Evolutionary conservation across 2,888 invertebrate genomes (phyloP).

Genomic region (Allygus modestus): DNA sequence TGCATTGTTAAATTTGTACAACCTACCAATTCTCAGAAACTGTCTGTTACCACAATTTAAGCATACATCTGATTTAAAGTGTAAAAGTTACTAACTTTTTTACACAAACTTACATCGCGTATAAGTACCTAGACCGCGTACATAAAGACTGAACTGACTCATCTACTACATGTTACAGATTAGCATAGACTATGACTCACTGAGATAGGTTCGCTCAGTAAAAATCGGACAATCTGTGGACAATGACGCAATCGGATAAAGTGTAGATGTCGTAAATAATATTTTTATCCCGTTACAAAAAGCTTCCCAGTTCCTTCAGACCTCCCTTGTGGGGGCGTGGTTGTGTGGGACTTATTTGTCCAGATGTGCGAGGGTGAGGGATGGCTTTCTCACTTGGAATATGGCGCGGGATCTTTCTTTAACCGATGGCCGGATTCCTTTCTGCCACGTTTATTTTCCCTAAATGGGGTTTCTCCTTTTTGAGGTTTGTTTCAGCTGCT

Average conservation of each 20-base stretch:
- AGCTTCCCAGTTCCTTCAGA: background rate
- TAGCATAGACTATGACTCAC: too few species aligned
- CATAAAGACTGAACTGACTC: too few species aligned
- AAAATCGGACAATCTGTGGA: background rate
- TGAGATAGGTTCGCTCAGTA: background rate
- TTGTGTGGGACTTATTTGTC: conserved; percentile 3
- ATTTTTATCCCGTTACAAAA: conserved; percentile 1
- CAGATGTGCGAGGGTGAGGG: background rate
- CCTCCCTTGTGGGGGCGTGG: background rate
- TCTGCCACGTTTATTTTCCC: background rate
- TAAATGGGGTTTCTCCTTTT: conserved; percentile 13
- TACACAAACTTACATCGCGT: too few species aligned
- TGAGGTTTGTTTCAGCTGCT: conserved; percentile 1
- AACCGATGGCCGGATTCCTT: background rate
- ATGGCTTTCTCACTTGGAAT: background rate
- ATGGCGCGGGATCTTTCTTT: background rate
- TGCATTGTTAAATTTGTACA: too few species aligned
- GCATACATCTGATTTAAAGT: too few species aligned
- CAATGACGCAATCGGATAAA: background rate
- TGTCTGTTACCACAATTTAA: too few species aligned
- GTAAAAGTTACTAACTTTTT: too few species aligned
- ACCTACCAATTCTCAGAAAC: too few species aligned
- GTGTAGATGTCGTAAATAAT: background rate
- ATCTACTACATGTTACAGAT: too few species aligned
- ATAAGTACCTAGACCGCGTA: too few species aligned